phyloP scores from a whole-genome alignment of 2,888 invertebrate species.

The Sipha maydis region DNA sequence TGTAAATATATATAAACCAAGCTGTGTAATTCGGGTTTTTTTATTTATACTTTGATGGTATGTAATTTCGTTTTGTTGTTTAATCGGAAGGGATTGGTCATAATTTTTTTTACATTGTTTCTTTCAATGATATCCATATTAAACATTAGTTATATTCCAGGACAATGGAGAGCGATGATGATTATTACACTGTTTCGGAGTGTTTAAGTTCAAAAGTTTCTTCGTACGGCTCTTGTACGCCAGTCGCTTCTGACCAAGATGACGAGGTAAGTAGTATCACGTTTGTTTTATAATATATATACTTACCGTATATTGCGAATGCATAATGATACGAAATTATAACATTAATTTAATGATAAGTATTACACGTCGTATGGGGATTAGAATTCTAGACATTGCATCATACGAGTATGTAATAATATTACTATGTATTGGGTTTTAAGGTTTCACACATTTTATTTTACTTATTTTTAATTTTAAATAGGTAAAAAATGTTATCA shows the following conservation, averaged over 20 bases:
- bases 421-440: too few relatives aligned
- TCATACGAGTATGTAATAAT: too few relatives aligned
- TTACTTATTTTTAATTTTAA: too few relatives aligned
- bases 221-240: conserved; percentile 50
- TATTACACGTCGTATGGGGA: too few relatives aligned
- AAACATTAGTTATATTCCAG: conserved; percentile 8
- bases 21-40: neutral
- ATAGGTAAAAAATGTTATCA: too few relatives aligned
- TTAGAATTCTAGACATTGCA: too few relatives aligned
- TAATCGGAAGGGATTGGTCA: neutral
- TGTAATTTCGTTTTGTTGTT: too few relatives aligned
- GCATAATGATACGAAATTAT: too few relatives aligned
- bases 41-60: neutral
- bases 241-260: conserved; percentile 48
- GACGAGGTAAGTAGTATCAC: conserved; percentile 17
- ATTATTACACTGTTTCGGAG: conserved; percentile 55
- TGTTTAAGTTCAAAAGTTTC: conserved; percentile 56
- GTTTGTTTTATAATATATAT: neutral
- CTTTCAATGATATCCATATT: neutral
- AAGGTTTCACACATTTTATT: too few relatives aligned
- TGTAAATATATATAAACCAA: too few relatives aligned
- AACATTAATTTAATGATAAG: neutral
- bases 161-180: conserved; percentile 56
- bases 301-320: neutral
- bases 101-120: neutral